These are phyloP conservation scores for Stictonetta naevosa DNA, from an alignment of 2,113 vertebrate genomes.

Conservation along the genomic window DNA sequence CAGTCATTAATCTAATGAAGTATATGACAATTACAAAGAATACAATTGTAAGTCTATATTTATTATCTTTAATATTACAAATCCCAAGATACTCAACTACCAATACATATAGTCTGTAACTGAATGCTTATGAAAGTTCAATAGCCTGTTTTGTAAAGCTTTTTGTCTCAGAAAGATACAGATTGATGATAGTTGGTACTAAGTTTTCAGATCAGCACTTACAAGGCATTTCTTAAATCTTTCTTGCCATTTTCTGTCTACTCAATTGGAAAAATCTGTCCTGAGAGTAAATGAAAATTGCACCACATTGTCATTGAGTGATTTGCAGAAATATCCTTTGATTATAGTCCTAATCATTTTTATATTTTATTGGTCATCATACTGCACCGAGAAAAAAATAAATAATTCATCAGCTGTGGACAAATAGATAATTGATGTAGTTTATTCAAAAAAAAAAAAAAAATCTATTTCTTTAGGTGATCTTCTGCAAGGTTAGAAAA, in stretches of 20 bases:
- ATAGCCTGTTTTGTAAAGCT: slow-evolving; percentile 30
- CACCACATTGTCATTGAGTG: slow-evolving; percentile 63
- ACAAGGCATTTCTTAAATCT: slow-evolving; percentile 62
- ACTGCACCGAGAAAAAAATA: slow-evolving; percentile 30
- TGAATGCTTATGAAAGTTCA: slow-evolving; percentile 19
- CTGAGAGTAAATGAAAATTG: slow-evolving; percentile 68
- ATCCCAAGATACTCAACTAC: not conserved
- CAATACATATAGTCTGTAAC: not conserved
- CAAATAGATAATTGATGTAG: slow-evolving; percentile 66
- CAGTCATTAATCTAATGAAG: slow-evolving; percentile 28
- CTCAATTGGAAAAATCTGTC: slow-evolving; percentile 64
- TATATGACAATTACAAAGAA: not conserved
- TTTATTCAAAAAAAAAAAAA: slow-evolving; percentile 51
- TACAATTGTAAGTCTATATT: not conserved
- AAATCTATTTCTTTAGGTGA: slow-evolving; percentile 38
- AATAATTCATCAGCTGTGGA: slow-evolving; percentile 48
- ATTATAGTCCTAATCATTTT: slow-evolving; percentile 58
- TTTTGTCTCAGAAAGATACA: slow-evolving; percentile 7
- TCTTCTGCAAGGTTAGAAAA: slow-evolving; percentile 60
- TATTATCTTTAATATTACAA: not conserved
- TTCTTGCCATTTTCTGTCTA: slow-evolving; percentile 59
- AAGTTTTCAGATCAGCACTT: slow-evolving; percentile 46
- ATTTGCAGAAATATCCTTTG: slow-evolving; percentile 64
- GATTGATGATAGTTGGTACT: slow-evolving; percentile 53
- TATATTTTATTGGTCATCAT: slow-evolving; percentile 42